These are phyloP conservation scores for Pseudoatta argentina DNA, from an alignment of 1,140 invertebrate genomes.

Conservation along the genomic window DNA sequence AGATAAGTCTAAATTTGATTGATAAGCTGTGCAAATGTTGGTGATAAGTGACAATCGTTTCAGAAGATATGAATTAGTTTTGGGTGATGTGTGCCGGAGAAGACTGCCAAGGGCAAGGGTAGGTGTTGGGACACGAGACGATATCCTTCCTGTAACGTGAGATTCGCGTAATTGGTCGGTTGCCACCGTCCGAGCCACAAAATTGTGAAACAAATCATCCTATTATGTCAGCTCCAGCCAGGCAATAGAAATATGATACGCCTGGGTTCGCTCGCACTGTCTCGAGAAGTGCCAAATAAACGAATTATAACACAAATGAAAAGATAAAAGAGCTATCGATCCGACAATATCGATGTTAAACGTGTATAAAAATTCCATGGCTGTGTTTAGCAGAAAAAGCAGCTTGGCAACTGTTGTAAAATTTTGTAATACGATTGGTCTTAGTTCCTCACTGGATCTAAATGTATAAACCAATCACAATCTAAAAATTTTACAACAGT, in stretches of 20 bases:
- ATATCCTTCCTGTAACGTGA: slow-evolving; percentile 50
- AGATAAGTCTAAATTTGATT: slow-evolving; percentile 4
- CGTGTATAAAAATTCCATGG: not conserved
- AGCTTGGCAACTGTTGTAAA: no score
- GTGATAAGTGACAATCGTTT: slow-evolving; percentile 23
- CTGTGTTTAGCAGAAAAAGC: no score
- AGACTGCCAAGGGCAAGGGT: slow-evolving; percentile 54
- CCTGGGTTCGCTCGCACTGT: slow-evolving; percentile 32
- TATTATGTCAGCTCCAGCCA: slow-evolving; percentile 59
- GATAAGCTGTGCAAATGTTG: not conserved
- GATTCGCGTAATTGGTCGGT: slow-evolving; percentile 48
- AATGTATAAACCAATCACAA: no score
- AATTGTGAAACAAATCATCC: slow-evolving; percentile 58
- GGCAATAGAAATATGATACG: slow-evolving; percentile 56
- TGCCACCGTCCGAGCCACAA: slow-evolving; percentile 49
- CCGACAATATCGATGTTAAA: slow-evolving; percentile 8
- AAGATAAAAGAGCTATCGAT: not conserved
- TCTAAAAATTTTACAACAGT: no score
- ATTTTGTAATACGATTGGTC: no score
- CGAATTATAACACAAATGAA: not conserved
- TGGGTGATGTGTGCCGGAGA: not conserved
- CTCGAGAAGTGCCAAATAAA: slow-evolving; percentile 36
- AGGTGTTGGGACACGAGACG: slow-evolving; percentile 20
- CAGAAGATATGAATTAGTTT: slow-evolving; percentile 33
- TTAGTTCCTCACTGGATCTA: no score